A percentile compares a stretch with the other conserved stretches of the same genome.
These are phyloP conservation scores for Choreutis nemorana DNA, from an alignment of 2,888 invertebrate genomes.

Conservation along the genomic window DNA sequence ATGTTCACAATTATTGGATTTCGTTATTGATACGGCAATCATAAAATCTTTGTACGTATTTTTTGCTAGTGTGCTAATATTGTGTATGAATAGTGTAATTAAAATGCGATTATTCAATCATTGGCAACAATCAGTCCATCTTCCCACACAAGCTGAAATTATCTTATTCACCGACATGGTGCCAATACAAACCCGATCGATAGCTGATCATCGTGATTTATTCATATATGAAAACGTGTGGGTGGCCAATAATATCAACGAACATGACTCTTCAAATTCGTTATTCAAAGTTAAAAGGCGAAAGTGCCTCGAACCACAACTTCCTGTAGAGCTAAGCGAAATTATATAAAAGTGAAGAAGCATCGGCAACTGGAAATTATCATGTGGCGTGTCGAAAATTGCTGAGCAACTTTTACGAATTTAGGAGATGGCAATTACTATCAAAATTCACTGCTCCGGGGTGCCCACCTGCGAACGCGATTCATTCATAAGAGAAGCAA, in stretches of 20 bases:
- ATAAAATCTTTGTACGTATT: too few relatives aligned
- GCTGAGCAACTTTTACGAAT: constrained; percentile 37
- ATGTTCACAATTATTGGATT: too few relatives aligned
- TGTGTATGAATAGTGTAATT: too few relatives aligned
- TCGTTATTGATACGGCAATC: too few relatives aligned
- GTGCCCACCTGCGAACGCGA: constrained; percentile 52
- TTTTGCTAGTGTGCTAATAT: too few relatives aligned
- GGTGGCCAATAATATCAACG: constrained; percentile 29
- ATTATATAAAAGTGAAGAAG: constrained; percentile 35
- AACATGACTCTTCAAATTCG: constrained; percentile 20
- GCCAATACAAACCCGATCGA: constrained; percentile 52
- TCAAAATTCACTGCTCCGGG: constrained; percentile 44
- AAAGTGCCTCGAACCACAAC: constrained; percentile 37
- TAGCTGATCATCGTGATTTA: constrained; percentile 23
- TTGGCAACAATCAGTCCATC: constrained; percentile 45
- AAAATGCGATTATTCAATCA: constrained; percentile 42
- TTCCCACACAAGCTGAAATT: constrained; percentile 43
- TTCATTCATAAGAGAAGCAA: constrained; percentile 55
- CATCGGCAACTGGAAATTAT: constrained; percentile 50
- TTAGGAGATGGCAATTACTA: constrained; percentile 43
- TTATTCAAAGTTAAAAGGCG: constrained; percentile 29
- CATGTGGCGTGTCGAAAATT: constrained; percentile 55
- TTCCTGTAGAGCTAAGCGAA: constrained; percentile 42
- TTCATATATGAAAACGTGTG: constrained; percentile 1
- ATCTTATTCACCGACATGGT: constrained; percentile 43